These are phyloP conservation scores for Arenaria interpres DNA, from an alignment of 2,113 vertebrate species.

Conservation along the genomic window DNA sequence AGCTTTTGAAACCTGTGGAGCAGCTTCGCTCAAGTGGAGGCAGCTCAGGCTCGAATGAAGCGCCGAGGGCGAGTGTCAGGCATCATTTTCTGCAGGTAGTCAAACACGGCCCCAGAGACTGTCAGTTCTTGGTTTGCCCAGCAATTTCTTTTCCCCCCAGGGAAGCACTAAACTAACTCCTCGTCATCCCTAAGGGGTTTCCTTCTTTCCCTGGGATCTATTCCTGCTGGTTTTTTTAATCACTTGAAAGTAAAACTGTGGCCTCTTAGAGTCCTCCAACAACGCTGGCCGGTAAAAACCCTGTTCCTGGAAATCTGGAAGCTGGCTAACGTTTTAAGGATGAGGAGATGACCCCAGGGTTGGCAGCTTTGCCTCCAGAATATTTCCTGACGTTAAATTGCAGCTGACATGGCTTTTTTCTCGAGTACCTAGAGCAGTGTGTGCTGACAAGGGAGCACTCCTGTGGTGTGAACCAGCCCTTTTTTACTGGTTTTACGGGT, in stretches of 20 bases:
- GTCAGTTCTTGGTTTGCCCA: not conserved
- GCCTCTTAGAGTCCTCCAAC: not conserved
- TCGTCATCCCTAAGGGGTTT: not conserved
- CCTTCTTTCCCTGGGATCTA: not conserved
- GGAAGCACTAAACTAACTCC: not conserved
- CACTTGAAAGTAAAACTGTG: not conserved
- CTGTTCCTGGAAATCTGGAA: not conserved
- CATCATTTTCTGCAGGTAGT: not conserved
- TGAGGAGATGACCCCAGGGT: not conserved
- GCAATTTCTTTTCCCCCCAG: not conserved
- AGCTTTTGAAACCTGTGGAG: not conserved
- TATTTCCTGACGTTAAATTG: not conserved
- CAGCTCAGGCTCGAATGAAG: not conserved
- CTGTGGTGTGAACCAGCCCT: not conserved
- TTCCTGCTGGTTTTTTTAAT: not conserved
- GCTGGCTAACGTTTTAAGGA: not conserved
- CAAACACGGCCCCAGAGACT: not conserved
- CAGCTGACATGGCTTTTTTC: not conserved
- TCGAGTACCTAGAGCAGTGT: not conserved
- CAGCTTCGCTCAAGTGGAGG: not conserved
- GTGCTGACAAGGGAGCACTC: not conserved
- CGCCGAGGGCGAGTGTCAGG: not conserved
- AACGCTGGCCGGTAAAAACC: not conserved
- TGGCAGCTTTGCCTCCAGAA: not conserved
- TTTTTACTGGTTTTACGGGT: not conserved